Evolutionary conservation across 1,140 invertebrate species (phyloP).

Genomic region (Drosophila eugracilis): DNA sequence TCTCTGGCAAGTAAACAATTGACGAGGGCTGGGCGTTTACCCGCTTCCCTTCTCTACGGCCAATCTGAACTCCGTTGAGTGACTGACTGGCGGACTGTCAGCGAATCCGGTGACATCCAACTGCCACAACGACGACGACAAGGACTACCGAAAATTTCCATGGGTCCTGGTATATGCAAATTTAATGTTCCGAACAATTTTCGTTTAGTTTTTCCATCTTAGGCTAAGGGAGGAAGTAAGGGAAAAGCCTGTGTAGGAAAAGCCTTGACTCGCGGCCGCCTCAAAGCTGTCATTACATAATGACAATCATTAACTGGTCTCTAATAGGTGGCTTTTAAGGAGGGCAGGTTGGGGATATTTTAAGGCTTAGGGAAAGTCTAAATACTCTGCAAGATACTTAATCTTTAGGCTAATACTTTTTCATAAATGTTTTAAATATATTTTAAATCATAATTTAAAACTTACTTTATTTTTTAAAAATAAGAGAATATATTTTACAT

Average conservation of each 20-base stretch:
- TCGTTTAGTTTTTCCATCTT: conserved; percentile 43
- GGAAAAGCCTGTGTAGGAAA: not conserved
- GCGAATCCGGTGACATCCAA: conserved; percentile 55
- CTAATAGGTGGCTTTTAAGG: conserved; percentile 12
- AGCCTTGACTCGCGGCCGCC: conserved; percentile 19
- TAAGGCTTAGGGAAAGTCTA: not conserved
- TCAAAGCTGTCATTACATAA: conserved; percentile 74
- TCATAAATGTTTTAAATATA: too few species aligned
- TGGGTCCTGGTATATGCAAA: conserved; percentile 77
- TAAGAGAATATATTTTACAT: too few species aligned
- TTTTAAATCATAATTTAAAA: too few species aligned
- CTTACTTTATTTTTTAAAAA: too few species aligned
- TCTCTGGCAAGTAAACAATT: conserved; percentile 76
- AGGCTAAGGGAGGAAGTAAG: not conserved
- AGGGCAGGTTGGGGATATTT: not conserved
- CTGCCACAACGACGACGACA: conserved; percentile 13
- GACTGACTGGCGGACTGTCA: conserved; percentile 58
- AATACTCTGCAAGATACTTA: conserved; percentile 15
- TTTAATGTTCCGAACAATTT: conserved; percentile 60
- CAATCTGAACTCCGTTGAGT: conserved; percentile 22
- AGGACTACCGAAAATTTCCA: conserved; percentile 39
- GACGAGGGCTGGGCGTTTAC: conserved; percentile 42
- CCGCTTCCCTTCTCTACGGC: not conserved
- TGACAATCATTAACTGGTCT: conserved; percentile 73
- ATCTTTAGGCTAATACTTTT: too few species aligned